Evolutionary conservation across 2,113 vertebrate genomes (phyloP).

Genomic region (Anarrhichthys ocellatus): DNA sequence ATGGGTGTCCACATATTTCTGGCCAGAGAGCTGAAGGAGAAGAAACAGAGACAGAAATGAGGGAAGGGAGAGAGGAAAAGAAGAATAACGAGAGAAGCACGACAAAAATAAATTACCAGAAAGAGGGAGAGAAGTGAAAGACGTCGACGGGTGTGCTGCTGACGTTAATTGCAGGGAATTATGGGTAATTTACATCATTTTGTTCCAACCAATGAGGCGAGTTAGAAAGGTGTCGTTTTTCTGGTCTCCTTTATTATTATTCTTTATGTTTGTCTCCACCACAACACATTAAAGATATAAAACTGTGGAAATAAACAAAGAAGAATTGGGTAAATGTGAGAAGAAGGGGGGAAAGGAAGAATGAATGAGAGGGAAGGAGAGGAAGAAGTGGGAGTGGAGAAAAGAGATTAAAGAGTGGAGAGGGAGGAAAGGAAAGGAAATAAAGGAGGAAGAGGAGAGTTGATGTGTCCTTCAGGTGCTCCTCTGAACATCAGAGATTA

Average conservation of each 20-base stretch:
- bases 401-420: neutral
- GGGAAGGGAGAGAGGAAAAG: neutral
- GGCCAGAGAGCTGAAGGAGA: neutral
- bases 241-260: neutral
- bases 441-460: too few species aligned
- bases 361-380: neutral
- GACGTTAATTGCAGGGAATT: constrained; percentile 6
- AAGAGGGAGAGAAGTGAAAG: neutral
- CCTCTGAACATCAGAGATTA: neutral
- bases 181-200: neutral
- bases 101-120: neutral
- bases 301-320: neutral
- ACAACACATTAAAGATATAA: neutral
- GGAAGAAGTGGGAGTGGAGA: neutral
- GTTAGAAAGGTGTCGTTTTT: neutral
- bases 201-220: neutral
- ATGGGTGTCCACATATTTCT: neutral
- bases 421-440: neutral
- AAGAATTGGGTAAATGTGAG: too few species aligned
- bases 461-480: too few species aligned
- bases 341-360: too few species aligned
- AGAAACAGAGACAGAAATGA: neutral
- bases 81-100: neutral
- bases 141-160: neutral
- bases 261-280: neutral